Evolutionary conservation across 2,797 vertebrate genomes (phyloP).

Genomic region (Anabas testudineus): DNA sequence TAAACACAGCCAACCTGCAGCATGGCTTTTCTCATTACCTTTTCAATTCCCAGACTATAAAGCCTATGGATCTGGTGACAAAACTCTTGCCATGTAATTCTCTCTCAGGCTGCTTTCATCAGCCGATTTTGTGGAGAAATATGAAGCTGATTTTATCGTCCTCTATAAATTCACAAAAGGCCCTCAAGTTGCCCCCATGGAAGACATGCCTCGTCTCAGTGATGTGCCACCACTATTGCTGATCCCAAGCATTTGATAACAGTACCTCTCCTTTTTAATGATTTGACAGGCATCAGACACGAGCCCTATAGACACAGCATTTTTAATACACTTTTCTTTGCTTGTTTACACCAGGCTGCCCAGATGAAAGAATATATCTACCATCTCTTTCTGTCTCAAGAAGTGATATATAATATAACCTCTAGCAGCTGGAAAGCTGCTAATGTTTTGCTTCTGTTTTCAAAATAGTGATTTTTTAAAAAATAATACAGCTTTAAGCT

Average conservation of each 20-base stretch:
- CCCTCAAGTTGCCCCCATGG: slow-evolving; percentile 84
- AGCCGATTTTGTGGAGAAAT: slow-evolving; percentile 84
- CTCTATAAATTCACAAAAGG: slow-evolving; percentile 87
- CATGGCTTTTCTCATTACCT: slow-evolving; percentile 85
- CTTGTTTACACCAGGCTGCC: slow-evolving; percentile 87
- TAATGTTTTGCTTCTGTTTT: slow-evolving; percentile 38
- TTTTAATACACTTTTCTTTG: slow-evolving; percentile 85
- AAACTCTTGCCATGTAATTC: slow-evolving; percentile 86
- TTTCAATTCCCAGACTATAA: slow-evolving; percentile 78
- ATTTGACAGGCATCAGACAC: slow-evolving; percentile 89
- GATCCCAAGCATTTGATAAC: slow-evolving; percentile 89
- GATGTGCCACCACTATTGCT: slow-evolving; percentile 83
- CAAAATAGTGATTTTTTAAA: slow-evolving; percentile 31
- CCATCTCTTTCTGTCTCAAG: slow-evolving; percentile 54
- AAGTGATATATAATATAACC: slow-evolving; percentile 80
- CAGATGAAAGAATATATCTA: slow-evolving; percentile 82
- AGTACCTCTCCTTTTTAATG: slow-evolving; percentile 85
- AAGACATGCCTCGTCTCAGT: slow-evolving; percentile 84
- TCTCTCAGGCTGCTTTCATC: slow-evolving; percentile 84
- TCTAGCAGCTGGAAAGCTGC: slow-evolving; percentile 70
- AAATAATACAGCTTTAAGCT: slow-evolving; percentile 10
- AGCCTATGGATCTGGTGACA: slow-evolving; percentile 81
- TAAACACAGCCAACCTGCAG: slow-evolving; percentile 83
- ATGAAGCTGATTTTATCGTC: slow-evolving; percentile 87
- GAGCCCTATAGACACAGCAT: slow-evolving; percentile 77